Percentiles rank a stretch among this genome's conserved stretches.
phyloP scores from a whole-genome alignment of 2,113 vertebrate genomes.

The Alectura lathami region DNA sequence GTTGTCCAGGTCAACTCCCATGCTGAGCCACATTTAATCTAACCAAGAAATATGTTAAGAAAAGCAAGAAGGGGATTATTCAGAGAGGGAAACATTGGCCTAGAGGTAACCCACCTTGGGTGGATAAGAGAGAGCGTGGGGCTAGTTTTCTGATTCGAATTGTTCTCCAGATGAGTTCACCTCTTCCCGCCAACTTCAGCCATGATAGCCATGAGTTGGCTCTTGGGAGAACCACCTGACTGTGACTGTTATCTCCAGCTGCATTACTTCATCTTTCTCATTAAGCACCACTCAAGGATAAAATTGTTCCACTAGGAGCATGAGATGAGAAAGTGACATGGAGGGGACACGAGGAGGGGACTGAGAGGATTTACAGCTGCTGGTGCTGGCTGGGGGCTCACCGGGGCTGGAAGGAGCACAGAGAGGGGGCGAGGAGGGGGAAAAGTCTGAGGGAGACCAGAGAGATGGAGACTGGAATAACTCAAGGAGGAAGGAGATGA shows the following conservation, averaged over 20 bases:
- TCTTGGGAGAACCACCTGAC: neutral
- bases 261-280: neutral
- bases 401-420: neutral
- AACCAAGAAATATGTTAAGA: neutral
- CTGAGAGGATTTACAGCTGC: neutral
- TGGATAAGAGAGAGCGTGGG: neutral
- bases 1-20: neutral
- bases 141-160: conserved; percentile 4
- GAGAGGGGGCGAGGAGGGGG: neutral
- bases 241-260: neutral
- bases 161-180: neutral
- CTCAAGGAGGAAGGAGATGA: neutral
- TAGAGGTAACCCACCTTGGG: neutral
- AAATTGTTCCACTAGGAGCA: neutral
- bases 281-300: neutral
- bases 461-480: neutral
- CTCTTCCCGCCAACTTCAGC: neutral
- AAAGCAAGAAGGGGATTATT: neutral
- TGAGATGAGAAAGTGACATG: neutral
- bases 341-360: neutral
- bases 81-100: neutral
- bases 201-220: neutral
- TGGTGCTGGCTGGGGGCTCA: neutral
- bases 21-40: neutral
- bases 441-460: neutral